Evolutionary conservation across 2,113 vertebrate genomes (phyloP).

Genomic region (Panurus biarmicus): DNA sequence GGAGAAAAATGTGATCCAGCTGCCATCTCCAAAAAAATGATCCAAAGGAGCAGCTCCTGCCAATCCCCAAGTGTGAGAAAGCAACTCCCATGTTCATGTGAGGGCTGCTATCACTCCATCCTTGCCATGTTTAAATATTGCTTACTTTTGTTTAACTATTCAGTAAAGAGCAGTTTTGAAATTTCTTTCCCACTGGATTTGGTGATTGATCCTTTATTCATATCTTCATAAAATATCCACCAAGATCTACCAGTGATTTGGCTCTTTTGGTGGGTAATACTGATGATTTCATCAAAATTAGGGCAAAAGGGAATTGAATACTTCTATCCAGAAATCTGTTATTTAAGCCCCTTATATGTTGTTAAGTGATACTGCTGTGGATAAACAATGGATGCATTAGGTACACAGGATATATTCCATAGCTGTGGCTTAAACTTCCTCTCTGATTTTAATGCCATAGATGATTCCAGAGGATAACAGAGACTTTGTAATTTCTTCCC

Average conservation of each 20-base stretch:
- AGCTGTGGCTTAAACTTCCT: background rate
- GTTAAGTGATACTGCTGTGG: background rate
- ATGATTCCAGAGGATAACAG: background rate
- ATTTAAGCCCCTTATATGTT: background rate
- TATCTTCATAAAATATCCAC: constrained; percentile 39
- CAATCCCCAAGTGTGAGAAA: background rate
- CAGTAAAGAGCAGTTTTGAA: background rate
- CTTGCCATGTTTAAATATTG: background rate
- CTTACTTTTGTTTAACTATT: constrained; percentile 22
- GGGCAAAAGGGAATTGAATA: background rate
- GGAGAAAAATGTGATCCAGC: background rate
- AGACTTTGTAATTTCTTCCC: background rate
- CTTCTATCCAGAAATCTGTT: background rate
- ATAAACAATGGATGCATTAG: background rate
- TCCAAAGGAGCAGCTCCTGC: background rate
- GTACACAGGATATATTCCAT: background rate
- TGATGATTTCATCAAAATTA: background rate
- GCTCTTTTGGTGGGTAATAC: background rate
- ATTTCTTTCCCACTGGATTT: background rate
- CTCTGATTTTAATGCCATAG: background rate
- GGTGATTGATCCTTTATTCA: constrained; percentile 56
- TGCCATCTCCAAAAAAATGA: background rate
- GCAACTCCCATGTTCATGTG: background rate
- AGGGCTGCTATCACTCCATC: background rate
- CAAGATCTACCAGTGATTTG: background rate